These are phyloP conservation scores for Megamerina dolium DNA, from an alignment of 2,888 invertebrate genomes.

Conservation along the genomic window DNA sequence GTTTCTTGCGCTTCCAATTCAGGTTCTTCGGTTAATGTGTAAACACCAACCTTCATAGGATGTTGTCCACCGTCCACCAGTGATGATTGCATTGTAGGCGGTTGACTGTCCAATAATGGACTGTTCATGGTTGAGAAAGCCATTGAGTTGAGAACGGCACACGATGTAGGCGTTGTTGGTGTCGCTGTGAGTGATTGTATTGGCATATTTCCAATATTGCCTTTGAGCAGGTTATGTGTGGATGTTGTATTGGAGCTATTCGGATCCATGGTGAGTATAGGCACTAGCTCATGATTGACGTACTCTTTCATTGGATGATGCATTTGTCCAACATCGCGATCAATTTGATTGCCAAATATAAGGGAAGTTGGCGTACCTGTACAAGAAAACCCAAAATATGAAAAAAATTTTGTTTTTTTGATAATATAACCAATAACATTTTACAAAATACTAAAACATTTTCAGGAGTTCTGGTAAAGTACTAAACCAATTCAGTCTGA, in stretches of 20 bases:
- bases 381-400: slow-evolving; percentile 1
- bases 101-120: slow-evolving; percentile 34
- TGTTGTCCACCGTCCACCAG: slow-evolving; percentile 28
- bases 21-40: slow-evolving; percentile 55
- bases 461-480: too few species aligned
- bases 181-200: slow-evolving; percentile 23
- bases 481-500: too few species aligned
- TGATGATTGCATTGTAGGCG: slow-evolving; percentile 28
- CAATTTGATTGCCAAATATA: slow-evolving; percentile 34
- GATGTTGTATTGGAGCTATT: slow-evolving; percentile 31
- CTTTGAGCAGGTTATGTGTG: slow-evolving; percentile 25
- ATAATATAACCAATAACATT: neutral
- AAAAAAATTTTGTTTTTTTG: neutral
- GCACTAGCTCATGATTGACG: slow-evolving; percentile 49
- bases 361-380: slow-evolving; percentile 53
- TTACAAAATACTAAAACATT: neutral
- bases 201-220: slow-evolving; percentile 23
- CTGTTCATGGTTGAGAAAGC: slow-evolving; percentile 24
- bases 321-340: slow-evolving; percentile 34
- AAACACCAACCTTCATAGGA: slow-evolving; percentile 52
- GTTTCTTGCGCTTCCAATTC: slow-evolving; percentile 53
- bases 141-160: slow-evolving; percentile 22
- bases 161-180: slow-evolving; percentile 22
- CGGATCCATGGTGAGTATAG: slow-evolving; percentile 49
- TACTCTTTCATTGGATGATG: slow-evolving; percentile 47